Percentiles rank a stretch among this genome's conserved stretches.
Evolutionary conservation across 2,888 invertebrate species (phyloP).

Genomic region (Chironomus tentans): DNA sequence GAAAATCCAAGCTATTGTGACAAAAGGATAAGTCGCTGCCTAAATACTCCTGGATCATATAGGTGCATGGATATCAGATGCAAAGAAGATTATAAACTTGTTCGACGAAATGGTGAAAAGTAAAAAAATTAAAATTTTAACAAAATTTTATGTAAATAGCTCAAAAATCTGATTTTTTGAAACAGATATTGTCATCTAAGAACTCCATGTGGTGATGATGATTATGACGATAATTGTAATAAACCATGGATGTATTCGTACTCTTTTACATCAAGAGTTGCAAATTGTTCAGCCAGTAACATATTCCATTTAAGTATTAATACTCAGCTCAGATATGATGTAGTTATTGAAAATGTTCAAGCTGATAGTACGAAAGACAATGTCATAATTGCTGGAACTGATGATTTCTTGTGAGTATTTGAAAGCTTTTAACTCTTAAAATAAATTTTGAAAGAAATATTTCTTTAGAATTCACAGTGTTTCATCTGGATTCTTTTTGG

Average conservation of each 20-base stretch:
- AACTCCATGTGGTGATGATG: not conserved
- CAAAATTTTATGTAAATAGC: too few species aligned
- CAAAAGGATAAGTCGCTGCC: not conserved
- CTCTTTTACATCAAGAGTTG: not conserved
- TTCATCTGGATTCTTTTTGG: not conserved
- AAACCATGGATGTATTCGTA: not conserved
- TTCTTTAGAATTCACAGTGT: not conserved
- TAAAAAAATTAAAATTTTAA: too few species aligned
- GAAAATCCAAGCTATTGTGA: not conserved
- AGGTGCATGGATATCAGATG: not conserved
- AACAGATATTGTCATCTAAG: not conserved
- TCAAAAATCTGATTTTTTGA: too few species aligned
- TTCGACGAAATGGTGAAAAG: not conserved
- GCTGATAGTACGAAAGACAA: not conserved
- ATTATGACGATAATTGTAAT: not conserved
- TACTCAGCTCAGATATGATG: not conserved
- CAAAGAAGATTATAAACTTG: not conserved
- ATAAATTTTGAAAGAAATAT: too few species aligned
- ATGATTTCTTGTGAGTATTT: not conserved
- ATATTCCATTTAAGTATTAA: not conserved
- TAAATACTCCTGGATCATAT: not conserved
- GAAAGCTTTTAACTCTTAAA: too few species aligned
- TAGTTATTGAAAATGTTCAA: not conserved
- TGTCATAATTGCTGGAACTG: not conserved
- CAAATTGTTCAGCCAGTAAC: not conserved